A percentile compares a stretch with the other conserved stretches of the same genome.
These are phyloP conservation scores for Nasonia vitripennis DNA, from an alignment of 1,140 invertebrate genomes.

Conservation along the genomic window DNA sequence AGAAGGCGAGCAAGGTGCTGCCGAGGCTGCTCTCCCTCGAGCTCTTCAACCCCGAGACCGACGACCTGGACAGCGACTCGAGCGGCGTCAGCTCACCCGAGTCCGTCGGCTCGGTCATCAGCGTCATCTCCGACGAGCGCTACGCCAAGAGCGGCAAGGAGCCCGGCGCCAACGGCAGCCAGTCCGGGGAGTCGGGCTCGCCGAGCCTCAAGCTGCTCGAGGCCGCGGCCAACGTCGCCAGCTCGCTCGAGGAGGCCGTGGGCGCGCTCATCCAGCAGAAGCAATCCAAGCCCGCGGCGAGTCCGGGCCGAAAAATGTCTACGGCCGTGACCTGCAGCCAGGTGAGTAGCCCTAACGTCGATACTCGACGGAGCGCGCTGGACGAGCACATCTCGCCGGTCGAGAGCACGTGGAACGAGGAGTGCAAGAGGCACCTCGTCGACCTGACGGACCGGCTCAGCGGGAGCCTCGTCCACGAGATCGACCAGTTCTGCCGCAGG, in stretches of 20 bases:
- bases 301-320: too few species aligned
- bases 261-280: conserved; percentile 75
- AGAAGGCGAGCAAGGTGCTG: conserved; percentile 75
- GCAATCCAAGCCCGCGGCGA: neutral
- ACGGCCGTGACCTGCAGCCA: too few species aligned
- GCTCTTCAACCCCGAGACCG: conserved; percentile 92
- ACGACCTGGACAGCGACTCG: conserved; percentile 92
- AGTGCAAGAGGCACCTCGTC: conserved; percentile 81
- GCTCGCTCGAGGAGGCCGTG: conserved; percentile 81
- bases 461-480: conserved; percentile 84
- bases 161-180: neutral
- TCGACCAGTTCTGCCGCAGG: conserved; percentile 79
- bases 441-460: conserved; percentile 86
- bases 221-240: conserved; percentile 80
- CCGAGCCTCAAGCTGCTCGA: conserved; percentile 74
- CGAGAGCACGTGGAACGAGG: conserved; percentile 78
- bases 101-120: conserved; percentile 90
- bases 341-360: too few species aligned
- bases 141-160: conserved; percentile 9
- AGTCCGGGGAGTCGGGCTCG: neutral
- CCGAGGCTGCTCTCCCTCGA: conserved; percentile 87
- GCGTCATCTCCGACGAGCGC: conserved; percentile 74
- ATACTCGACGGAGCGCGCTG: neutral
- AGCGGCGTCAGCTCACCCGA: conserved; percentile 91
- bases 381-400: conserved; percentile 57